Conservation (phyloP, 2,888 invertebrate species). For the Drosophila pseudotakahashii region DNA sequence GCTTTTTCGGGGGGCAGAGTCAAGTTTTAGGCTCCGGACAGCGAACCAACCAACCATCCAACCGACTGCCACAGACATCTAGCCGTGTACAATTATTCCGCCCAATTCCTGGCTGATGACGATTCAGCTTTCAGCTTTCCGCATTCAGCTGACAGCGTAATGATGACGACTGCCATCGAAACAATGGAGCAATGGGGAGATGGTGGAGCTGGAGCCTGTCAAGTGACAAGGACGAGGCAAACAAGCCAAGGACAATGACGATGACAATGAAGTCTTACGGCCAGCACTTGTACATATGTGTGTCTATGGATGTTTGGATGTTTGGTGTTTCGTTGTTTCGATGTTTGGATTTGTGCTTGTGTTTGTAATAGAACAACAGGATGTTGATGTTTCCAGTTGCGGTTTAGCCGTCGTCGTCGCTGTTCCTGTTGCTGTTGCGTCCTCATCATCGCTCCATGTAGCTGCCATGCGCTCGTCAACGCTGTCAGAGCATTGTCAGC, state of each 20-base stretch:
- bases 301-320: not conserved
- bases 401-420: constrained; percentile 51
- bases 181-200: constrained; percentile 43
- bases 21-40: constrained; percentile 48
- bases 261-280: constrained; percentile 60
- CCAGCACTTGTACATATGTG: constrained; percentile 17
- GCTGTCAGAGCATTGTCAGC: constrained; percentile 73
- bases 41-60: not conserved
- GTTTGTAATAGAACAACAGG: constrained; percentile 68
- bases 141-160: constrained; percentile 62
- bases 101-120: constrained; percentile 59
- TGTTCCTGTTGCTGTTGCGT: not conserved
- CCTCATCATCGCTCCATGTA: constrained; percentile 54
- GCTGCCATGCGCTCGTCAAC: constrained; percentile 65
- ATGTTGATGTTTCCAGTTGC: constrained; percentile 67
- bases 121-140: constrained; percentile 47
- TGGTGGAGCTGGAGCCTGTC: constrained; percentile 56
- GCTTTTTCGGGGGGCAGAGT: constrained; percentile 42
- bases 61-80: constrained; percentile 30
- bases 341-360: constrained; percentile 31
- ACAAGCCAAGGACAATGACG: constrained; percentile 68
- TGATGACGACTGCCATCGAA: constrained; percentile 64
- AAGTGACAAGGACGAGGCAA: constrained; percentile 63
- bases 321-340: not conserved
- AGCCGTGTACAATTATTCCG: constrained; percentile 32